phyloP scores from a whole-genome alignment of 1,140 invertebrate genomes.

The Harlomillsia oculata region DNA sequence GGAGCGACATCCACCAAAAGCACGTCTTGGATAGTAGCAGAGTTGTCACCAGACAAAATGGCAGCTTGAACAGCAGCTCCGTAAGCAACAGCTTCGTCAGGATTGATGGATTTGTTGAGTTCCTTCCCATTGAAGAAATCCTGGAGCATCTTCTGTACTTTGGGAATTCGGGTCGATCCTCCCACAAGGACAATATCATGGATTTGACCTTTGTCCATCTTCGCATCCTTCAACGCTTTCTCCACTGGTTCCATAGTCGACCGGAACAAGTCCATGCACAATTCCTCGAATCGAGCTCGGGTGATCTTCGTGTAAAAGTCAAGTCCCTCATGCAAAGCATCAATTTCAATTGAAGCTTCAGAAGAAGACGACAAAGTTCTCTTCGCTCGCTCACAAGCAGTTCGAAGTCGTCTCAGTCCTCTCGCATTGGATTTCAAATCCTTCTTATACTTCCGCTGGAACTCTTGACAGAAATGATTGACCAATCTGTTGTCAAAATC shows the following conservation, averaged over 20 bases:
- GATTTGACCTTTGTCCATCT: constrained; percentile 50
- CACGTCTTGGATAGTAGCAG: constrained; percentile 45
- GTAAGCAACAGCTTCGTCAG: constrained; percentile 75
- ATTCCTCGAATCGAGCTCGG: constrained; percentile 86
- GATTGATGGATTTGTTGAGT: constrained; percentile 65
- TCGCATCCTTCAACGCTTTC: constrained; percentile 55
- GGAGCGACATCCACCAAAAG: constrained; percentile 48
- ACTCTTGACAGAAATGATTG: constrained; percentile 90
- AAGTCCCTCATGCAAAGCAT: constrained; percentile 88
- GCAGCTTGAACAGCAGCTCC: constrained; percentile 56
- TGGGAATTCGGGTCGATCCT: constrained; percentile 56
- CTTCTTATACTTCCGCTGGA: constrained; percentile 95
- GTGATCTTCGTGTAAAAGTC: constrained; percentile 91
- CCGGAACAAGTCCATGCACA: constrained; percentile 75
- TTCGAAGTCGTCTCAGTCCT: constrained; percentile 79
- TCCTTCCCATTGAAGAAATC: constrained; percentile 59
- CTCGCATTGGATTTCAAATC: constrained; percentile 82
- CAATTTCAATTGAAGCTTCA: constrained; percentile 88
- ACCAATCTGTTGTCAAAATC: constrained; percentile 96
- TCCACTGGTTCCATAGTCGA: constrained; percentile 60
- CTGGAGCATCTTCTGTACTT: constrained; percentile 53
- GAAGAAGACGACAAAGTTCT: constrained; percentile 87
- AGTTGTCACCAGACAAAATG: constrained; percentile 43
- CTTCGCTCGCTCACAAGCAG: constrained; percentile 92
- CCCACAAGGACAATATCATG: constrained; percentile 58